Conservation (phyloP, 2,888 invertebrate species). For the Oxystoma pomonae region DNA sequence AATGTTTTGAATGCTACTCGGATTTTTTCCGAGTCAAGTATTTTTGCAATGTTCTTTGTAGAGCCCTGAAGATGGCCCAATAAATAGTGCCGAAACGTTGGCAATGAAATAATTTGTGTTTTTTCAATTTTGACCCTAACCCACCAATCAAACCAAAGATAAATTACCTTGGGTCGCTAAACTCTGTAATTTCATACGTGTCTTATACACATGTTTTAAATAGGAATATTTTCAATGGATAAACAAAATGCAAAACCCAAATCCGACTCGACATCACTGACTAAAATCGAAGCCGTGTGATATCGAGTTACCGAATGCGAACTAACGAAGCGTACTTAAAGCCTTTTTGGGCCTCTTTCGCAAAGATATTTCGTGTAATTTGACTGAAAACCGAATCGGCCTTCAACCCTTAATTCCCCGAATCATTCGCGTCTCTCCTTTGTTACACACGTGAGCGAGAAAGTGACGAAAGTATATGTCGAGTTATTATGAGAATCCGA, state of each 20-base stretch:
- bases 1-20: too few species aligned
- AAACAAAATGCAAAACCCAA: neutral
- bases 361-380: constrained; percentile 30
- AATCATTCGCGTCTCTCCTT: neutral
- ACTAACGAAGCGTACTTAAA: constrained; percentile 25
- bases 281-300: neutral
- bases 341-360: constrained; percentile 18
- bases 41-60: too few species aligned
- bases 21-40: too few species aligned
- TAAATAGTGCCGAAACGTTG: too few species aligned
- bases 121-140: too few species aligned
- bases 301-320: constrained; percentile 13
- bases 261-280: neutral
- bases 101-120: too few species aligned
- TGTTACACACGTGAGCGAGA: neutral
- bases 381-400: constrained; percentile 31
- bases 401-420: neutral
- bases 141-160: too few species aligned
- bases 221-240: too few species aligned
- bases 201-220: too few species aligned
- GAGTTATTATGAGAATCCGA: neutral
- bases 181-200: too few species aligned
- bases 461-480: neutral
- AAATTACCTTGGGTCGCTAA: too few species aligned
- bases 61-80: too few species aligned